These are phyloP conservation scores for Probaryconus sp. DNA, from an alignment of 1,140 invertebrate species.

Conservation along the genomic window DNA sequence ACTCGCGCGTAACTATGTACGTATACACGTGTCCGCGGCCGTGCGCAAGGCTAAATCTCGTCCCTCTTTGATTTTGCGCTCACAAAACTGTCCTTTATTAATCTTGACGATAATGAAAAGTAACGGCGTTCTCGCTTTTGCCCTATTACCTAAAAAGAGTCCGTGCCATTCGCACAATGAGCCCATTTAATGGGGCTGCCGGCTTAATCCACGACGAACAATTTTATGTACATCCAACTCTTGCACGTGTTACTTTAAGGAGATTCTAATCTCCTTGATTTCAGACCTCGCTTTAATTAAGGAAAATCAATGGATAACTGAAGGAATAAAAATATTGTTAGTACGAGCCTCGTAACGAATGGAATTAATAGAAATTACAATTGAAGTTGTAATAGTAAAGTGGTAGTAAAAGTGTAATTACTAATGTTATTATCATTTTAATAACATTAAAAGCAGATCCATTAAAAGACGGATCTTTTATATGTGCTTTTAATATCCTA, in stretches of 20 bases:
- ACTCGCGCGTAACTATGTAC: constrained; percentile 43
- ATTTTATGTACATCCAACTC: constrained; percentile 1
- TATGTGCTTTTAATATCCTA: not conserved
- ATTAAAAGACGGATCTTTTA: not conserved
- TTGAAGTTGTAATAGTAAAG: too few relatives aligned
- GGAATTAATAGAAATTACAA: too few relatives aligned
- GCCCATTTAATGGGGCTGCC: too few relatives aligned
- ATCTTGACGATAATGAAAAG: constrained; percentile 36
- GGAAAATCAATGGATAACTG: not conserved
- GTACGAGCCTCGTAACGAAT: too few relatives aligned
- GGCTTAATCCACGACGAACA: not conserved
- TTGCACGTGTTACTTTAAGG: constrained; percentile 19
- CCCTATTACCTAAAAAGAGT: too few relatives aligned
- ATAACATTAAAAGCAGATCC: too few relatives aligned
- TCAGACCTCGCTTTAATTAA: too few relatives aligned
- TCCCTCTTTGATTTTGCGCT: constrained; percentile 35
- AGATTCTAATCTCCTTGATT: too few relatives aligned
- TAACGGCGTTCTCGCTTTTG: constrained; percentile 8
- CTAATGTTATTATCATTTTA: too few relatives aligned
- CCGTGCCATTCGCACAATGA: constrained; percentile 22
- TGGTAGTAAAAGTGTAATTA: too few relatives aligned
- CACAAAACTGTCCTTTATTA: constrained; percentile 33
- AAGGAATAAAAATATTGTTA: not conserved
- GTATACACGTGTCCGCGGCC: not conserved
- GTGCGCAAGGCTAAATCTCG: constrained; percentile 23